Evolutionary conservation across 1,140 invertebrate genomes (phyloP), one percentile per base, ranked within the genome.

Genomic region (Zaprionus davidi): DNA sequence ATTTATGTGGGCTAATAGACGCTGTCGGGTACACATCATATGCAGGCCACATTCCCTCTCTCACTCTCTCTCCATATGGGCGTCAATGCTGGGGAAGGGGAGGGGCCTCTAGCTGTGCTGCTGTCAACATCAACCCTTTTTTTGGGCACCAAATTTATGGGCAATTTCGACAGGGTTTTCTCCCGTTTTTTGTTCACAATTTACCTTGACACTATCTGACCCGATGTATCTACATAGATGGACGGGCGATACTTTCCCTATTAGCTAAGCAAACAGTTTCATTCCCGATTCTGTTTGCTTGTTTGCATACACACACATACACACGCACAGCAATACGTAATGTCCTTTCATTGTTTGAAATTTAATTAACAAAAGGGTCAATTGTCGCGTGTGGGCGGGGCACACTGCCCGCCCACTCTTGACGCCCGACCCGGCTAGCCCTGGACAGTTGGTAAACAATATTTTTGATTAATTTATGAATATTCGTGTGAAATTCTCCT

Each of bases 351-450:
- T 76, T 88, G 75, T 79, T 69, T 26, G 57, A 84, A 84, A 90
- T 90, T 88, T 88, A 88, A 88, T 88, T 88, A 88, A 88, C 85
- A 88, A 88, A 90, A 90, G 86, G 85, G 85, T 85, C 85, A 88
- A 90, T 85, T 88, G 85, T 88, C 86, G 85, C 84, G 84, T 81
- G 81, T 84, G 85, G 71, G 71, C 56, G 65, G 46, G 34, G 62
- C 49, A 26, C 59, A 63, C 34, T 12, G 24, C 26, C 31, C 49
- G 53, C 44, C 36, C 63, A 38, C 62, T 55, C 31, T 55, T 68
- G 46, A 46, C 66, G 49, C 64, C 68, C 36, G 20, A 2, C 20
- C 36, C 26, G 53, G 55, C 64, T 34, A 9, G 31, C 31, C 31
- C 31, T 62, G 53, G 74, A 66, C 74, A 72, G 22, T 74, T 26